phyloP scores from a whole-genome alignment of 1,140 invertebrate species.

The Halyomorpha halys region DNA sequence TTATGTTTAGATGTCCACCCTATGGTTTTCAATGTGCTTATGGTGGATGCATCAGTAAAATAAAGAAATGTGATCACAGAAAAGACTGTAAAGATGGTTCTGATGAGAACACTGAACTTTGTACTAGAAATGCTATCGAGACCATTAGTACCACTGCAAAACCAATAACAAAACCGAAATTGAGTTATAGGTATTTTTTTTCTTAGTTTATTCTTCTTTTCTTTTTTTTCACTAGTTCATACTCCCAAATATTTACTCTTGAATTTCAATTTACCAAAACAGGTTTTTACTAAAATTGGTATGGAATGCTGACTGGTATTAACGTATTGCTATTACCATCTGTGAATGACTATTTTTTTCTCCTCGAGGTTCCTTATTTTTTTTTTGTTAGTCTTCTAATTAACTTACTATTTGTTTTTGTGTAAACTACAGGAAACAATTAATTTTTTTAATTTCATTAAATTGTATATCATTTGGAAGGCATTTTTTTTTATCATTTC shows the following conservation, averaged over 20 bases:
- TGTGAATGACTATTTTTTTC: no score
- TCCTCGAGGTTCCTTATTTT: no score
- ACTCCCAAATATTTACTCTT: neutral
- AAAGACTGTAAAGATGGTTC: slow-evolving; percentile 55
- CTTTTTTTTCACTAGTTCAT: neutral
- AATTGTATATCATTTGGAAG: no score
- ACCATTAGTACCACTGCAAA: no score
- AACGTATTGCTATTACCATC: no score
- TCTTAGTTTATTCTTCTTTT: no score
- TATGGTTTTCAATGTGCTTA: slow-evolving; percentile 46
- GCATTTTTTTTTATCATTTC: no score
- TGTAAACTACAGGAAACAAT: no score
- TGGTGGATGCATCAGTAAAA: slow-evolving; percentile 46
- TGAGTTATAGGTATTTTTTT: neutral
- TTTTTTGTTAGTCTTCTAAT: no score
- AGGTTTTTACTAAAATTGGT: neutral
- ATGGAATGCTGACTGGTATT: neutral
- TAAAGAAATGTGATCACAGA: slow-evolving; percentile 44
- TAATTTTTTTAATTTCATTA: no score
- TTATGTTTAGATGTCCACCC: slow-evolving; percentile 35
- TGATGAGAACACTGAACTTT: slow-evolving; percentile 38
- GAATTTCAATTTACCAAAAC: neutral
- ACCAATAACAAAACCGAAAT: neutral
- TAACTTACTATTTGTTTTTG: no score
- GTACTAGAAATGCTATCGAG: no score